These are phyloP conservation scores for Chaetophractus vellerosus DNA, from an alignment of 2,797 vertebrate species.

Conservation along the genomic window DNA sequence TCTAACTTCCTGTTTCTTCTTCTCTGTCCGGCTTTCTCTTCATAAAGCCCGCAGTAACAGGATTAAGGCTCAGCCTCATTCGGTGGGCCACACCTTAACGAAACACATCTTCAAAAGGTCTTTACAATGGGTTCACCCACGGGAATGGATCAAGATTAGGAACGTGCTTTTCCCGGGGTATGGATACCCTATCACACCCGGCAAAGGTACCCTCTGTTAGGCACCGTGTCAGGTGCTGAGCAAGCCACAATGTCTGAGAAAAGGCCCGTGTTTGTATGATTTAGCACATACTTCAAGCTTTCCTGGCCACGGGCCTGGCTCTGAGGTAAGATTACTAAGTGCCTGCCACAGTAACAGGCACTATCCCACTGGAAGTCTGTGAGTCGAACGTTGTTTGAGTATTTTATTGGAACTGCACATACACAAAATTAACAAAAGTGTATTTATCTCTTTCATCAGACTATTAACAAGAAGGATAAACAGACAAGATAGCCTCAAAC, in stretches of 20 bases:
- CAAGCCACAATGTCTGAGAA: no score
- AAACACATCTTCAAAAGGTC: no score
- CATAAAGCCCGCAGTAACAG: no score
- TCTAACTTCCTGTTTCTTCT: no score
- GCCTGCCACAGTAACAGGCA: background rate
- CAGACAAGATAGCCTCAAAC: background rate
- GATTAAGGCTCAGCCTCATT: no score
- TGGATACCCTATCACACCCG: background rate
- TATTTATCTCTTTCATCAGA: conserved; percentile 37
- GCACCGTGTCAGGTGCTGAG: accelerated
- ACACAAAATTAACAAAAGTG: conserved; percentile 28
- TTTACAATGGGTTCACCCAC: no score
- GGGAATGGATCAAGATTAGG: no score
- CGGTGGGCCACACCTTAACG: no score
- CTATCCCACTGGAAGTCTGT: background rate
- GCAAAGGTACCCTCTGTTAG: background rate
- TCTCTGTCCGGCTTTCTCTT: no score
- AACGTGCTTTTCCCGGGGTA: no score
- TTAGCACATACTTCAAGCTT: background rate
- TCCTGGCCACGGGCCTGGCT: background rate
- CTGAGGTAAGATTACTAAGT: background rate
- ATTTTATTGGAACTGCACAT: background rate
- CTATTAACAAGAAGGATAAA: conserved; percentile 4
- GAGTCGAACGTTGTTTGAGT: background rate
- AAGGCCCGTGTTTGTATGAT: accelerated